Percentiles rank a stretch among this genome's conserved stretches.
These are phyloP conservation scores for Castor canadensis DNA, from an alignment of 2,113 vertebrate species.

Conservation along the genomic window DNA sequence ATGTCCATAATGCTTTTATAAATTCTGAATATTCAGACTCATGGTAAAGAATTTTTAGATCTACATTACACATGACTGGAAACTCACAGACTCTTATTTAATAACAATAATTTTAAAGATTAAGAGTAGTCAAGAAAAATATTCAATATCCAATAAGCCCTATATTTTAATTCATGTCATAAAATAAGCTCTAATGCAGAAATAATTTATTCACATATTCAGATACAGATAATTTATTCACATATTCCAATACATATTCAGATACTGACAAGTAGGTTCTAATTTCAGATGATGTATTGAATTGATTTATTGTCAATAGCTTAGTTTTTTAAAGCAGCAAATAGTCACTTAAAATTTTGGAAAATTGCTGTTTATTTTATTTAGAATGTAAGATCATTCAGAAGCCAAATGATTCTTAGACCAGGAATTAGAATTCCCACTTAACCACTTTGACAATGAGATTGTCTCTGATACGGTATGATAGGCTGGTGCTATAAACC, in stretches of 20 bases:
- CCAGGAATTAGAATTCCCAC: not conserved
- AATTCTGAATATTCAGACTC: not conserved
- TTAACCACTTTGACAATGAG: slow-evolving; percentile 58
- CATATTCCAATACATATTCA: no score
- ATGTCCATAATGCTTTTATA: not conserved
- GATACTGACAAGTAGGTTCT: slow-evolving; percentile 46
- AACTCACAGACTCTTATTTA: not conserved
- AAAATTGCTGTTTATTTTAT: slow-evolving; percentile 70
- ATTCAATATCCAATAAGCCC: not conserved
- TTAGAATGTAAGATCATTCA: not conserved
- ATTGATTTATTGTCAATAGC: slow-evolving; percentile 64
- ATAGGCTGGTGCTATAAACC: slow-evolving; percentile 50
- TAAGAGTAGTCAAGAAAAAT: not conserved
- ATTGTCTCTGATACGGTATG: not conserved
- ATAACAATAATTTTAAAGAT: slow-evolving; percentile 6
- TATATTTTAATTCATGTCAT: not conserved
- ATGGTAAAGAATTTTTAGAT: no score
- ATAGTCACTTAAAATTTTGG: slow-evolving; percentile 67
- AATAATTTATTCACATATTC: slow-evolving; percentile 37
- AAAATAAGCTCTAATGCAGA: slow-evolving; percentile 21
- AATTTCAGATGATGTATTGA: slow-evolving; percentile 41
- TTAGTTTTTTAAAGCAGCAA: slow-evolving; percentile 61
- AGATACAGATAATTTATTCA: not conserved
- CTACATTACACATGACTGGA: not conserved
- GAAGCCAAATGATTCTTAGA: not conserved